Conservation (phyloP, 2,113 vertebrate species). For the Coregonus clupeaformis region DNA sequence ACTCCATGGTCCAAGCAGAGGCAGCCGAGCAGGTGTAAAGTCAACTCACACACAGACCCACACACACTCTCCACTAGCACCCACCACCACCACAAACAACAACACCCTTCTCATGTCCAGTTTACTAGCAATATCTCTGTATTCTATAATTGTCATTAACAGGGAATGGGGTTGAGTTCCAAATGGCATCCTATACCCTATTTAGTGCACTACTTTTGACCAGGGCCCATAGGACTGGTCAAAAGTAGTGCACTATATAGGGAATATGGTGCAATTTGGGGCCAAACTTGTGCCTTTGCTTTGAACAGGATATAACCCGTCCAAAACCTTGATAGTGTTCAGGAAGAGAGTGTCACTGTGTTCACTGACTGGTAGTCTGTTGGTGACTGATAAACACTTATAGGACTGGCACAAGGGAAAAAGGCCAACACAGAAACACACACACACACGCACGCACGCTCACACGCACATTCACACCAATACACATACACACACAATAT, state of each 20-base stretch:
- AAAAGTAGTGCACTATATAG: neutral
- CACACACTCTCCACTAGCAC: neutral
- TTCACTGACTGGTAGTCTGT: neutral
- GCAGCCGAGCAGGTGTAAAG: neutral
- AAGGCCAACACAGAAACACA: too few relatives aligned
- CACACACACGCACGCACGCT: too few relatives aligned
- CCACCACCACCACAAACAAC: constrained; percentile 32
- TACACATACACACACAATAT: too few relatives aligned
- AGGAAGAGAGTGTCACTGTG: constrained; percentile 59
- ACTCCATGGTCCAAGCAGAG: constrained; percentile 53
- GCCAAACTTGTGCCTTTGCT: neutral
- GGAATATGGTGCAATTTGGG: neutral
- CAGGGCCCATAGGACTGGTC: too few relatives aligned
- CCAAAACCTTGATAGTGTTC: constrained; percentile 45
- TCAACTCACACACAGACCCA: too few relatives aligned
- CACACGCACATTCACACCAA: too few relatives aligned
- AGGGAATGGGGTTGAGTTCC: constrained; percentile 22
- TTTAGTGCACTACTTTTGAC: neutral
- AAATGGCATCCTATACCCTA: too few relatives aligned
- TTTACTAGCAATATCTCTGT: constrained; percentile 28
- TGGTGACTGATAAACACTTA: constrained; percentile 20
- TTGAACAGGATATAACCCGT: constrained; percentile 50
- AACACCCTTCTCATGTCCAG: constrained; percentile 38
- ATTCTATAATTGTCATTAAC: constrained; percentile 50
- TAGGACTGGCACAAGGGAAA: neutral